Evolutionary conservation across 1,140 invertebrate genomes (phyloP).

Genomic region (Procambarus clarkii): DNA sequence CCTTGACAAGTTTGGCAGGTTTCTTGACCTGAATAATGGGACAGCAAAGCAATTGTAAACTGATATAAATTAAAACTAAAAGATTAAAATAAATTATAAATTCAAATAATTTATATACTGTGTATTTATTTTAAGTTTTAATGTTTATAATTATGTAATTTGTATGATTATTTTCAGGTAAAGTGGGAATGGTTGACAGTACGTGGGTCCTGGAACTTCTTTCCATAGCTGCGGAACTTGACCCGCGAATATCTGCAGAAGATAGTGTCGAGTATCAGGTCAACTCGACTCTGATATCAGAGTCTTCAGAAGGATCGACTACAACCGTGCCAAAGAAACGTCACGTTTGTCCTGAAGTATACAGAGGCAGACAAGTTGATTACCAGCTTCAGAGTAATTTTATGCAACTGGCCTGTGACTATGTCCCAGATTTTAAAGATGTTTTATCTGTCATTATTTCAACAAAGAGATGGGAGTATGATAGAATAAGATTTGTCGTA

Average conservation of each 20-base stretch:
- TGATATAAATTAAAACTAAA: not conserved
- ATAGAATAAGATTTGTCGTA: conserved; percentile 7
- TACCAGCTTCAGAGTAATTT: not conserved
- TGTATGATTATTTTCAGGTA: not conserved
- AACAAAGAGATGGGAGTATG: conserved; percentile 32
- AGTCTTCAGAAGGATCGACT: not conserved
- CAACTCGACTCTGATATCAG: no score
- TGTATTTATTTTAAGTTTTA: not conserved
- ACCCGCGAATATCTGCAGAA: not conserved
- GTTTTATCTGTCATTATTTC: conserved; percentile 24
- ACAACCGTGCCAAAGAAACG: not conserved
- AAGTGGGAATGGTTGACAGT: not conserved
- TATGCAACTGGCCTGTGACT: not conserved
- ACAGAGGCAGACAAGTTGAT: conserved; percentile 8
- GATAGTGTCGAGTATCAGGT: no score
- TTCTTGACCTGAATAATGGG: no score
- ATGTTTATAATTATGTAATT: not conserved
- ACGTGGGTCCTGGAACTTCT: conserved; percentile 26
- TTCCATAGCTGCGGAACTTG: conserved; percentile 22
- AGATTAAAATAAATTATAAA: no score
- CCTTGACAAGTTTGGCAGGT: no score
- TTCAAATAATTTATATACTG: not conserved
- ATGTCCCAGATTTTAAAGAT: conserved; percentile 25
- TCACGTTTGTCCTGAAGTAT: conserved; percentile 32
- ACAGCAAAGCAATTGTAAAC: no score